A percentile compares a stretch with the other conserved stretches of the same genome.
Evolutionary conservation across 2,888 invertebrate species (phyloP).

Genomic region (Schizaphis graminum): DNA sequence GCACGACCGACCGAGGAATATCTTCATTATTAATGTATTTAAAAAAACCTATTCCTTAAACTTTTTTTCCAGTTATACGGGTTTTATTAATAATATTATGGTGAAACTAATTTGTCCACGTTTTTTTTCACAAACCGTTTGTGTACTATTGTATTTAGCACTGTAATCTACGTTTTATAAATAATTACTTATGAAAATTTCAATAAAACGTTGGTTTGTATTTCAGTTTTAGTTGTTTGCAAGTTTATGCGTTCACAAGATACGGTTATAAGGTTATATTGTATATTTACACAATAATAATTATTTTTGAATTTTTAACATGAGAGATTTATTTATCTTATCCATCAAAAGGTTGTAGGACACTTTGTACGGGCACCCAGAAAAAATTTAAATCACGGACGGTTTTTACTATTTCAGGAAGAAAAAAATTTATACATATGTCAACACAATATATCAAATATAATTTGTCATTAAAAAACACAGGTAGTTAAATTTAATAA

Average conservation of each 20-base stretch:
- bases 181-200: background rate
- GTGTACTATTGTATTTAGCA: conserved; percentile 3
- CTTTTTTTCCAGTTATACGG: background rate
- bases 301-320: background rate
- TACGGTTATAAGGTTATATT: background rate
- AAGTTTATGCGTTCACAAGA: background rate
- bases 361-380: no score
- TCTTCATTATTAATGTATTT: background rate
- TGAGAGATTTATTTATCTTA: background rate
- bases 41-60: background rate
- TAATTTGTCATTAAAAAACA: no score
- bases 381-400: no score
- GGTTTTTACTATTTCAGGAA: no score
- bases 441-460: no score
- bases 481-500: no score
- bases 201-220: background rate
- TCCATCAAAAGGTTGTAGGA: no score
- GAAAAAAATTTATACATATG: no score
- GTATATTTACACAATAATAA: background rate
- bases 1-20: background rate
- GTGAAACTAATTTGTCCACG: conserved; percentile 8
- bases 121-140: background rate
- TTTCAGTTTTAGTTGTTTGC: background rate
- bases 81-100: conserved; percentile 17
- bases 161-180: background rate